These are phyloP conservation scores for Girardinichthys multiradiatus DNA, from an alignment of 2,113 vertebrate genomes.

Conservation along the genomic window DNA sequence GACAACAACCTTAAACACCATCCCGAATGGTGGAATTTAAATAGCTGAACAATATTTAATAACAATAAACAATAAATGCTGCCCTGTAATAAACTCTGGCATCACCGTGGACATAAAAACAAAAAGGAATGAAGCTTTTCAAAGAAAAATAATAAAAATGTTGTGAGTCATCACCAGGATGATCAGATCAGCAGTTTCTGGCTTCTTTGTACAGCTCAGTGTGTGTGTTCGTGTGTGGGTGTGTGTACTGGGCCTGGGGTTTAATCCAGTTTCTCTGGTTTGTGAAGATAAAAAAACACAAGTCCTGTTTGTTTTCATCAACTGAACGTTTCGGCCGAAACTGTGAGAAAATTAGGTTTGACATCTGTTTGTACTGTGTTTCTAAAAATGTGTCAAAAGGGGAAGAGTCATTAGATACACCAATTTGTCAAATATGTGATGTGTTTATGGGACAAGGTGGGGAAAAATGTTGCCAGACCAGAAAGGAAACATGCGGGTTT, in stretches of 20 bases:
- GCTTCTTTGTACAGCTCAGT: conserved; percentile 19
- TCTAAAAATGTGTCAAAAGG: conserved; percentile 49
- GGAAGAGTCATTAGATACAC: conserved; percentile 40
- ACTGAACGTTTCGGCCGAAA: conserved; percentile 59
- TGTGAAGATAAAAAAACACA: conserved; percentile 58
- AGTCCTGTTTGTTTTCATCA: conserved; percentile 51
- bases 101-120: not conserved
- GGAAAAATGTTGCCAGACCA: conserved; percentile 40
- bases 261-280: conserved; percentile 68
- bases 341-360: conserved; percentile 59
- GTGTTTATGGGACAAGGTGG: conserved; percentile 54
- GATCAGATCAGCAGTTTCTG: conserved; percentile 38
- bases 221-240: not conserved
- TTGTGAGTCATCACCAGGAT: not conserved
- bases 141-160: conserved; percentile 3
- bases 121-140: conserved; percentile 2
- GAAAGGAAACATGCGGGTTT: conserved; percentile 41
- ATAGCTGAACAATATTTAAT: too few species aligned
- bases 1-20: too few species aligned
- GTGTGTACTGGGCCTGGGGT: conserved; percentile 9
- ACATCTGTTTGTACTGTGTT: conserved; percentile 49
- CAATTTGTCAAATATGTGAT: conserved; percentile 42
- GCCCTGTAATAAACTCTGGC: not conserved
- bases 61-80: not conserved
- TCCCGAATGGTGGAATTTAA: not conserved